Evolutionary conservation across 2,888 invertebrate genomes (phyloP).

Genomic region (Stegana nigrithorax): DNA sequence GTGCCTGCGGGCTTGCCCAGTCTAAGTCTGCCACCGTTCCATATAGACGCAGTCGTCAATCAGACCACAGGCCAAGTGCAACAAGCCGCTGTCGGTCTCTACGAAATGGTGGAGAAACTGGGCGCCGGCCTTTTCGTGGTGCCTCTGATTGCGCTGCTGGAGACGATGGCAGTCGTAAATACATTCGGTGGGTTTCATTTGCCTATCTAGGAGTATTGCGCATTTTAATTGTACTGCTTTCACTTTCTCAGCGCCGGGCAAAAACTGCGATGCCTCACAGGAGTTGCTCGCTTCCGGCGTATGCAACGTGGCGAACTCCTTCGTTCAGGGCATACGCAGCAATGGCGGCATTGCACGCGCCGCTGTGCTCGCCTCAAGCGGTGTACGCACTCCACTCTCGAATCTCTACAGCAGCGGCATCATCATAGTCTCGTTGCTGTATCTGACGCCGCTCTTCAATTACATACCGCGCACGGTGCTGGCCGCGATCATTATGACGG

Average conservation of each 20-base stretch:
- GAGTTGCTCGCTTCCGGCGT: constrained; percentile 89
- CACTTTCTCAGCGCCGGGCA: constrained; percentile 75
- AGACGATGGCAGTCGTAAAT: constrained; percentile 81
- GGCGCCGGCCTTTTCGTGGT: constrained; percentile 88
- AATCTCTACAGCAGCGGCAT: constrained; percentile 85
- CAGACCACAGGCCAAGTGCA: constrained; percentile 69
- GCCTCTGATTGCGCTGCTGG: constrained; percentile 87
- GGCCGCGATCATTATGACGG: constrained; percentile 91
- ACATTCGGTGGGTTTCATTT: constrained; percentile 56
- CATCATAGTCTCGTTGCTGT: constrained; percentile 85
- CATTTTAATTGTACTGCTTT: neutral
- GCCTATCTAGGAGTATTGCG: no score
- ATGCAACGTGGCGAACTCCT: constrained; percentile 83
- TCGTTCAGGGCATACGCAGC: constrained; percentile 86
- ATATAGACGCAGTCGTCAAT: constrained; percentile 72
- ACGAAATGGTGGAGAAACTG: constrained; percentile 82
- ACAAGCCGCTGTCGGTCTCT: constrained; percentile 68
- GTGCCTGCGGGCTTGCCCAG: constrained; percentile 81
- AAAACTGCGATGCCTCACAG: constrained; percentile 89
- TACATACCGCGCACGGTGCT: constrained; percentile 88
- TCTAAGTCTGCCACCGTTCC: constrained; percentile 77
- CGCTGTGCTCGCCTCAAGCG: constrained; percentile 90
- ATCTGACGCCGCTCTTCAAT: constrained; percentile 89
- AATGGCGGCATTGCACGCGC: constrained; percentile 86
- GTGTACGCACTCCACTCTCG: constrained; percentile 86